Evolutionary conservation across 1,140 invertebrate genomes (phyloP), one percentile per base, ranked within the genome.

Genomic region (Drosophila albomicans): DNA sequence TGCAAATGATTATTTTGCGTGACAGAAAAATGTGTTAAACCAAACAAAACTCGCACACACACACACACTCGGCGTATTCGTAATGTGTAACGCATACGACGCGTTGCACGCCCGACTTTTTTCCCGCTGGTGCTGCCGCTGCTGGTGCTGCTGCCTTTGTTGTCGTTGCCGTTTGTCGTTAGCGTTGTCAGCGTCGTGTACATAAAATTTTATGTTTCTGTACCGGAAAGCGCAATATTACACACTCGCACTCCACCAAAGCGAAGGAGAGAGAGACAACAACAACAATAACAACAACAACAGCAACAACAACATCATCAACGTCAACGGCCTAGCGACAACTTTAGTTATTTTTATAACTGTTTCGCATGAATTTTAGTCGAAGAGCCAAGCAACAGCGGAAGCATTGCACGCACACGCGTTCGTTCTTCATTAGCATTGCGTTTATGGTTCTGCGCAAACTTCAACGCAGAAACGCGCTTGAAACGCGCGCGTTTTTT

Each of bases 1-100:
- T 88, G 82, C 82, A 87, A 87, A 87, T 82, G 82, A 87, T 88
- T 88, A 87, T 88, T 87, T 87, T 87, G 84, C 84, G 84, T 87
- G 84, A 87, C 84, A 87, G 84, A 87, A 82, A 87, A 87, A 87
- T 87, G 84, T 87, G 84, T 87, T 88, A 82, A 79, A 65, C 32
- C 70, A 74, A 74, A 69, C 56, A 69, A 28, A 15, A 43, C 56
- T 7, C 20, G 1, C 38, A 58, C 3, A 15, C 41, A 62, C 51
- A 45, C 41, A 65, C 16, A 51, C 15, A 66, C 13, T 3, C 10
- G 35, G 52, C 62, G 72, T 57, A 75, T 75, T 69, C 66, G 66
- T 84, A 88, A 87, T 88, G 67, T 88, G 80, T 89, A 89, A 84
- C 84, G 84, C 85, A 89, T 88, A 89, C 78, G 84, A 64, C 78